Conservation (phyloP, 2,888 invertebrate species). For the Caenorhabditis sinica region DNA sequence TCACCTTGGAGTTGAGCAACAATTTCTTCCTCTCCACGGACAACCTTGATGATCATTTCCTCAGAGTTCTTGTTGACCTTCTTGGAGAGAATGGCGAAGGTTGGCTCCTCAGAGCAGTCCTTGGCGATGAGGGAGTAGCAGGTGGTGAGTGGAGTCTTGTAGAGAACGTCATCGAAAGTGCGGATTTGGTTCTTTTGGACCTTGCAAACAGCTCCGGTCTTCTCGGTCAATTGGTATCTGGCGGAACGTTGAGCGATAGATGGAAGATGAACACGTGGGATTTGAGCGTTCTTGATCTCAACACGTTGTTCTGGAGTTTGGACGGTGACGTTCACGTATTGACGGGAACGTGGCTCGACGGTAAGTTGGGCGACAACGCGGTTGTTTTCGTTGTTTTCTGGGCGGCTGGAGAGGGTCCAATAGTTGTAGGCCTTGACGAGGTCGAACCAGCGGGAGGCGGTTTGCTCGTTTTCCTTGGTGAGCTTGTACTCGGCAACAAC, state of each 20-base stretch:
- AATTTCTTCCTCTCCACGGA: slow-evolving; percentile 61
- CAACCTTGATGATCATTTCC: slow-evolving; percentile 66
- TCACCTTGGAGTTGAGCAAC: slow-evolving; percentile 52
- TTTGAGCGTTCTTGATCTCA: slow-evolving; percentile 68
- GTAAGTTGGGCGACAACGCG: slow-evolving; percentile 70
- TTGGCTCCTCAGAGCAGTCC: slow-evolving; percentile 84
- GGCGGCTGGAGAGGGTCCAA: slow-evolving; percentile 64
- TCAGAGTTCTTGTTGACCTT: slow-evolving; percentile 76
- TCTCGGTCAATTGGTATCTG: slow-evolving; percentile 48
- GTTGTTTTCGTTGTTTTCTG: slow-evolving; percentile 58
- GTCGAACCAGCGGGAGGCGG: slow-evolving; percentile 68
- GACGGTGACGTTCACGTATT: slow-evolving; percentile 78
- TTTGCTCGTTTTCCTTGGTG: slow-evolving; percentile 62
- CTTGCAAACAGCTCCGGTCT: slow-evolving; percentile 66
- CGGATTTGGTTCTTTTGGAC: slow-evolving; percentile 70
- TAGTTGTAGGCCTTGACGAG: slow-evolving; percentile 76
- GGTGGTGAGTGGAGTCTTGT: slow-evolving; percentile 79
- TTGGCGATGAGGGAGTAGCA: slow-evolving; percentile 85
- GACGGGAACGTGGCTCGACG: slow-evolving; percentile 79
- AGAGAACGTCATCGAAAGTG: slow-evolving; percentile 82
- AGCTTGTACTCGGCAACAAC: slow-evolving; percentile 75
- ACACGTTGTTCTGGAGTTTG: slow-evolving; percentile 74
- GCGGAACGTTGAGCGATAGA: slow-evolving; percentile 63
- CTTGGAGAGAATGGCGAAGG: slow-evolving; percentile 84
- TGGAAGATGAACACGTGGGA: slow-evolving; percentile 65